Percentiles rank a stretch among this genome's conserved stretches.
Conservation (phyloP, 2,888 invertebrate species). For the Sinohyriopsis cumingii region DNA sequence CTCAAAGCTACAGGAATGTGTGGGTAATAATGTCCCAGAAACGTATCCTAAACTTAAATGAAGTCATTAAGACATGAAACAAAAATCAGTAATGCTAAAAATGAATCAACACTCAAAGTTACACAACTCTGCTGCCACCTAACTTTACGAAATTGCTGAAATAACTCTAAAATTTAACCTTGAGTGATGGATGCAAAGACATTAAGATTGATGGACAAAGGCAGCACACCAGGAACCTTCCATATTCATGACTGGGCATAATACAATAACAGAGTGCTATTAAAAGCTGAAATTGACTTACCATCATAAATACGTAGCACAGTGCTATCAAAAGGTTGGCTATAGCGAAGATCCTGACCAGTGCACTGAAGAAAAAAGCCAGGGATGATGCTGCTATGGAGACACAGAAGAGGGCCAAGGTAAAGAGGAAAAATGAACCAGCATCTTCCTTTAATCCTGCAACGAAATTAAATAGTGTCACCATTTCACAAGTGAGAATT, state of each 20-base stretch:
- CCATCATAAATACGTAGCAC: conserved; percentile 71
- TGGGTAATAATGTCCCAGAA: no score
- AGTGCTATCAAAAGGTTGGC: conserved; percentile 68
- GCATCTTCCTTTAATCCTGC: conserved; percentile 56
- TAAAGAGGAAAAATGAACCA: conserved; percentile 65
- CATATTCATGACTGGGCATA: no score
- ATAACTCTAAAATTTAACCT: no score
- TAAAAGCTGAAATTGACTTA: conserved; percentile 29
- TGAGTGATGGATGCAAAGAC: no score
- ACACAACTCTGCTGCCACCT: not conserved
- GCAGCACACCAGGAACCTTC: no score
- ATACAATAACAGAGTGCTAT: no score
- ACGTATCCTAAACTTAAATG: no score
- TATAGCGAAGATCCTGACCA: conserved; percentile 64
- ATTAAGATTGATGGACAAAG: no score
- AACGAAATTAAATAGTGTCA: conserved; percentile 11
- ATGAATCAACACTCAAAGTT: not conserved
- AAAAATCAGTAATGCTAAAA: not conserved
- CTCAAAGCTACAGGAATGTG: no score
- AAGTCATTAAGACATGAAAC: no score
- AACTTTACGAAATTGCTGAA: no score
- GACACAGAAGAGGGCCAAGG: conserved; percentile 63
- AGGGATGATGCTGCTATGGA: conserved; percentile 67
- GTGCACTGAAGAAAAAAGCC: conserved; percentile 67
- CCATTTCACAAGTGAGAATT: not conserved